phyloP scores from a whole-genome alignment of 1,140 invertebrate genomes.

The Brachystomella parvula region DNA sequence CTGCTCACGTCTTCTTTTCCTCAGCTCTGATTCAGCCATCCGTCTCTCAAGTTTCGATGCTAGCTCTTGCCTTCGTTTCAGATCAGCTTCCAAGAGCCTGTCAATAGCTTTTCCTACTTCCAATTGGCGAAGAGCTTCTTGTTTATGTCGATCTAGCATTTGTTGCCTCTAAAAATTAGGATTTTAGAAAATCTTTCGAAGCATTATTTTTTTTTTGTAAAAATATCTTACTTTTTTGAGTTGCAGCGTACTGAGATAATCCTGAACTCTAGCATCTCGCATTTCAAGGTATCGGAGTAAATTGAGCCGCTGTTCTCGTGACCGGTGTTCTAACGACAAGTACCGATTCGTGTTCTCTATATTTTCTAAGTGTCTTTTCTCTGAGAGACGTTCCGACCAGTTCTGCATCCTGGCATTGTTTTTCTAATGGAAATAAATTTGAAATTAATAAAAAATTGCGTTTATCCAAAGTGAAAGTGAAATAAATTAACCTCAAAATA shows the following conservation, averaged over 20 bases:
- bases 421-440: slow-evolving; percentile 3
- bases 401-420: slow-evolving; percentile 8
- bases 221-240: neutral
- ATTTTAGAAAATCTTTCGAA: neutral
- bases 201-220: neutral
- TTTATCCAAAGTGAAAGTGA: no score
- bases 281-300: slow-evolving; percentile 24
- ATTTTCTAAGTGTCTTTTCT: slow-evolving; percentile 30
- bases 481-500: no score
- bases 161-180: slow-evolving; percentile 16
- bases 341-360: slow-evolving; percentile 30
- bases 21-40: slow-evolving; percentile 32
- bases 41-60: slow-evolving; percentile 25
- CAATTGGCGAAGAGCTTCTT: slow-evolving; percentile 31
- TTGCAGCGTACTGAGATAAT: no score
- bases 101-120: slow-evolving; percentile 37
- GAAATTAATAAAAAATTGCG: neutral
- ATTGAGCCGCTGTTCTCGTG: slow-evolving; percentile 10
- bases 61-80: slow-evolving; percentile 18
- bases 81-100: slow-evolving; percentile 33
- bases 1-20: slow-evolving; percentile 29
- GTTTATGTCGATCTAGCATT: slow-evolving; percentile 30
- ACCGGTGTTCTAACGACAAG: slow-evolving; percentile 26
- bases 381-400: slow-evolving; percentile 29
- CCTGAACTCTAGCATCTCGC: slow-evolving; percentile 26